These are phyloP conservation scores for Pristionchus exspectatus DNA, from an alignment of 2,888 invertebrate species.

Conservation along the genomic window DNA sequence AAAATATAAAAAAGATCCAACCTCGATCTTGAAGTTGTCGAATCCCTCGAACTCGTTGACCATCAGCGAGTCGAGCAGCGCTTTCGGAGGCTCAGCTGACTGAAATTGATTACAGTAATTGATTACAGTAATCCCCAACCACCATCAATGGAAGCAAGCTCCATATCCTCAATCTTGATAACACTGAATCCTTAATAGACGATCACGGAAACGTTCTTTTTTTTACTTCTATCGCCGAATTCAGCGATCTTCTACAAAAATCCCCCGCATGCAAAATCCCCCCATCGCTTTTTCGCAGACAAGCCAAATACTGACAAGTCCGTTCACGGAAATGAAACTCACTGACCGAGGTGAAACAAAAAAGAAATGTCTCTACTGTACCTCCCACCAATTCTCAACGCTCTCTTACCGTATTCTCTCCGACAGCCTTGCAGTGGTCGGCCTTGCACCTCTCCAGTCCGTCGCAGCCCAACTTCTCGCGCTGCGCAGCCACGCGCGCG, in stretches of 20 bases:
- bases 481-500: conserved; percentile 85
- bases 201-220: too few species aligned
- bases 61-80: conserved; percentile 86
- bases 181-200: neutral
- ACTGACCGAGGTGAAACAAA: too few species aligned
- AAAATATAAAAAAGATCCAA: neutral
- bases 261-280: too few species aligned
- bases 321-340: too few species aligned
- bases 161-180: neutral
- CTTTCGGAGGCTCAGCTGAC: conserved; percentile 84
- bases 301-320: neutral
- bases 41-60: conserved; percentile 88
- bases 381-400: neutral
- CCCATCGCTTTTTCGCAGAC: neutral
- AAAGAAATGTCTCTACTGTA: neutral
- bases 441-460: conserved; percentile 85
- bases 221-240: too few species aligned
- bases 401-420: conserved; percentile 86
- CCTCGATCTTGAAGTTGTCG: conserved; percentile 78
- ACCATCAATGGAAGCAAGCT: too few species aligned
- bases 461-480: conserved; percentile 84
- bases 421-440: conserved; percentile 85
- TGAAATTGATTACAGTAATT: conserved; percentile 51
- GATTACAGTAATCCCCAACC: neutral
- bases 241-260: too few species aligned